Evolutionary conservation across 2,888 invertebrate genomes (phyloP), one percentile per base, ranked within the genome.

Genomic region (Mechanitis messenoides): DNA sequence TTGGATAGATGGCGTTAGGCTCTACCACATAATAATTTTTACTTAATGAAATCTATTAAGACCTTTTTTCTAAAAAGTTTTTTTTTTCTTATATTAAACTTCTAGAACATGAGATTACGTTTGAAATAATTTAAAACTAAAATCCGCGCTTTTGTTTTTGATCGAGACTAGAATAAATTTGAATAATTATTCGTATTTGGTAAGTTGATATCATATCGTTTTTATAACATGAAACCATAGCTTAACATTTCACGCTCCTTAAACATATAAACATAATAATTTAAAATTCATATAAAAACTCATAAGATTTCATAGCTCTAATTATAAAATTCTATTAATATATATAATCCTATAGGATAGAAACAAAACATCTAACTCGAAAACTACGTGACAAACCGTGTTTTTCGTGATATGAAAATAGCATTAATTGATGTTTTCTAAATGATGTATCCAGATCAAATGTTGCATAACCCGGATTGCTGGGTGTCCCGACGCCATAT

Each of bases 1-100:
- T 85, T 68, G 82, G 85, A 87, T 88, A 89, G 89, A 89, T 89
- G 89, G 89, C 89, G 89, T 84, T 89, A 84, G 81, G 80, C 78
- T 74, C 76, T 71, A 61, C 59, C 62, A 62, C 53, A 53, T 63
- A 60, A 45, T 50, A 57, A 56, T 47, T 53, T 65, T 61, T 64
- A 56, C 58, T 63, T 53, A 61, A 55, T 58, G 50, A 31, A 57
- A 61, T 42, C 64, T 65, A 61, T 69, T 69, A 68, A 69, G 70
- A 71, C 70, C 66, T 60, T 54, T 62, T 55, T n/a, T 59, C 4
- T 38, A 47, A 42, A 47, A 28, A 42, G 42, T 33, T 45, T 11
- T 33, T 33, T 42, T 38, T n/a, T 20, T 35, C 38, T 42, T 54
- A 47, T 61, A 35, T 42, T 28, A 7, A 3, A 33, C 35, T 31